Evolutionary conservation across 2,113 vertebrate species (phyloP), one percentile per base, ranked within the genome.

Genomic region (Lates calcarifer): DNA sequence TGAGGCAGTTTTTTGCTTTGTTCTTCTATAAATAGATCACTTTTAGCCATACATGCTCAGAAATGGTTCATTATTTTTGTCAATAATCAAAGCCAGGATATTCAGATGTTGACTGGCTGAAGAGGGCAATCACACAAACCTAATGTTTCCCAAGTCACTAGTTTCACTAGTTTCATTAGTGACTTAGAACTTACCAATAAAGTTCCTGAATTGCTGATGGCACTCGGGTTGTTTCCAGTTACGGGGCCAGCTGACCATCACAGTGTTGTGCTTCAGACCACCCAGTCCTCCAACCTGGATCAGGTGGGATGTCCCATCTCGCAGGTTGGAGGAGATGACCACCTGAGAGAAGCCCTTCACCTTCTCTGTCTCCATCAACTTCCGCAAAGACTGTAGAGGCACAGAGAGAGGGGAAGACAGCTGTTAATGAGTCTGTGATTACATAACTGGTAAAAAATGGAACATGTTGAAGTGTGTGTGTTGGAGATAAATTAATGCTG

Each of bases 321-420:
- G 96, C 76, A 99, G 93, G 89, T 97, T 98, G 69, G 97, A 97
- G 65, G 98, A 99, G 85, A 98, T 96, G 76, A 99, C 97, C 13
- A 98, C 98, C 90, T 99, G 97, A 90, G 97, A 97, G 93, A 99
- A 99, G 64, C 98, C 98, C 80, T 99, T 99, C 87, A 99, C 97
- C 86, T 96, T 97, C 93, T 99, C 98, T 0, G 96, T 94, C 91
- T 99, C 98, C 98, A 99, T 99, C 90, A 98, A 87, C 73, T 97
- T 97, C 45, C 95, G 95, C 81, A 99, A 91, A 35, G 98, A 97
- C 98, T 99, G 75, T 65, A 74, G 29, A 72, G 33, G 70, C 2
- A 79, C 20, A 74, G 11, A 47, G 11, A 47, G 31, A 72, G 29
- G 14, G 33, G 2, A n/a, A n/a, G 1, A 14, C 5, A n/a, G 17